Conservation (phyloP, 2,888 invertebrate genomes). For the Caenorhabditis imperialis region DNA sequence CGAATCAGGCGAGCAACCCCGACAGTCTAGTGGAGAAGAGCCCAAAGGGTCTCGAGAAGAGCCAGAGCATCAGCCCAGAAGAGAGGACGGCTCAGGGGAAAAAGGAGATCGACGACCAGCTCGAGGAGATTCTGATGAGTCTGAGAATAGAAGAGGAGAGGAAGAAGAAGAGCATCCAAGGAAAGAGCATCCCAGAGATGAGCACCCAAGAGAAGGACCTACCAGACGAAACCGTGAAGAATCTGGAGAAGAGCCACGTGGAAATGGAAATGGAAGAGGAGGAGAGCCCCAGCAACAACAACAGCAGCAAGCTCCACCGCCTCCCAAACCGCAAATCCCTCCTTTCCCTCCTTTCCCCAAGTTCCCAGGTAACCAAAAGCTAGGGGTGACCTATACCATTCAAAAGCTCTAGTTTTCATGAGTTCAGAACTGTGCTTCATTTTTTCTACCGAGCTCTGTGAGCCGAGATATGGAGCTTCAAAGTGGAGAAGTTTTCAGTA, state of each 20-base stretch:
- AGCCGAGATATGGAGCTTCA: no score
- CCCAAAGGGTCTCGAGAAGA: not conserved
- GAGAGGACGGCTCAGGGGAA: conserved; percentile 2
- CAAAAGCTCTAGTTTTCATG: no score
- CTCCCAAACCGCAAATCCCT: conserved; percentile 54
- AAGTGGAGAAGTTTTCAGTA: no score
- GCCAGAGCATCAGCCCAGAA: conserved; percentile 4
- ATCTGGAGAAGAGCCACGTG: not conserved
- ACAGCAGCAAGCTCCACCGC: conserved; percentile 33
- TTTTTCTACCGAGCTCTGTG: no score
- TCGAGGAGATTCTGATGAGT: conserved; percentile 43
- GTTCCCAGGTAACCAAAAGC: conserved; percentile 39
- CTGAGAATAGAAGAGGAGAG: conserved; percentile 41
- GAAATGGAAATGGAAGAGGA: conserved; percentile 15
- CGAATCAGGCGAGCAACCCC: conserved; percentile 24
- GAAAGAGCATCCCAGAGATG: not conserved
- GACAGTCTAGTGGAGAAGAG: no score
- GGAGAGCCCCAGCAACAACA: conserved; percentile 26
- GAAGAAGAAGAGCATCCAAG: not conserved
- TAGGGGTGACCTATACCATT: no score
- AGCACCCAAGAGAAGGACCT: no score
- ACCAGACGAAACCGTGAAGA: no score
- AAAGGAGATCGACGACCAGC: conserved; percentile 35
- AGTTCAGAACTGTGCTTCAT: no score
- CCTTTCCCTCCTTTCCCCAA: conserved; percentile 57